These are phyloP conservation scores for Taxidea taxus DNA, from an alignment of 2,113 vertebrate species.

Conservation along the genomic window DNA sequence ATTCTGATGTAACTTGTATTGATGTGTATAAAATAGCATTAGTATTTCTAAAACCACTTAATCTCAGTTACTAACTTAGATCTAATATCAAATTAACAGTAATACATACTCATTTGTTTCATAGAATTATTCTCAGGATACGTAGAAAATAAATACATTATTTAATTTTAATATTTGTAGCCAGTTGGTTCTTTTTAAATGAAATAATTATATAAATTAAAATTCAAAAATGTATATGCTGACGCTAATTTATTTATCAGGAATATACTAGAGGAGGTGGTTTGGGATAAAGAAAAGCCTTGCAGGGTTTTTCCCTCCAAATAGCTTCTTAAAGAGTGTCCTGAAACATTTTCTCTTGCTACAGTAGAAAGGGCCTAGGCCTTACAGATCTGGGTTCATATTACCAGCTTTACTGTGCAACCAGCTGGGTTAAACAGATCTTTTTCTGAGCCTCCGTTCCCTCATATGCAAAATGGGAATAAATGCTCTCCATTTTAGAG, in stretches of 20 bases:
- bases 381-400: background rate
- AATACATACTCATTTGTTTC: conserved; percentile 17
- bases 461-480: background rate
- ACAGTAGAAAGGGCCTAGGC: background rate
- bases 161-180: conserved; percentile 44
- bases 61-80: background rate
- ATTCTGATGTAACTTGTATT: background rate
- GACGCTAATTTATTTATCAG: background rate
- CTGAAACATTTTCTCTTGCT: background rate
- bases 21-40: conserved; percentile 31
- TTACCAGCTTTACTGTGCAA: background rate
- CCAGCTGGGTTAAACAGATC: background rate
- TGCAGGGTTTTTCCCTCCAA: background rate
- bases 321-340: background rate
- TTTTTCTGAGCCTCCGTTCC: conserved; percentile 4
- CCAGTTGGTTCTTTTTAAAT: background rate
- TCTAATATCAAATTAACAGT: conserved; percentile 4
- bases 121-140: conserved; percentile 17
- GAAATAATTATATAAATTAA: conserved; percentile 16
- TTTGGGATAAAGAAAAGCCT: background rate
- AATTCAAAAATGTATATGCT: background rate
- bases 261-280: background rate
- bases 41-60: background rate
- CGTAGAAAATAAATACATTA: background rate
- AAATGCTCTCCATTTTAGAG: background rate